These are phyloP conservation scores for Enteromius paludinosus DNA, from an alignment of 2,797 vertebrate species.

Conservation along the genomic window DNA sequence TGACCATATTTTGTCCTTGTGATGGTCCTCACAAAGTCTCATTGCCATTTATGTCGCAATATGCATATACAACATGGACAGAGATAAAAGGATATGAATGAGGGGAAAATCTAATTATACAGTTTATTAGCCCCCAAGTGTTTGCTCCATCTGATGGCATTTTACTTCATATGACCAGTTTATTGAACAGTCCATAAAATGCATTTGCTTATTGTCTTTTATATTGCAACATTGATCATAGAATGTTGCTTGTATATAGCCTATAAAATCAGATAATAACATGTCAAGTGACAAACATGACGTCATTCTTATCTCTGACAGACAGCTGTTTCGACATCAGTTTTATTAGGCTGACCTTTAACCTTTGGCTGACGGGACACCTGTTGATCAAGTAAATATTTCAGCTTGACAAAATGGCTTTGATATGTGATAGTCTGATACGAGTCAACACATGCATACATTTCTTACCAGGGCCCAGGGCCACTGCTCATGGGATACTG, in stretches of 20 bases:
- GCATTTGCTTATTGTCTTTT: background rate
- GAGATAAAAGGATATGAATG: constrained; percentile 3
- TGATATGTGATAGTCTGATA: constrained; percentile 39
- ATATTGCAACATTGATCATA: too few species aligned
- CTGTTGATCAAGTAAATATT: constrained; percentile 24
- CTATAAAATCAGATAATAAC: too few species aligned
- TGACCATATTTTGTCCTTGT: constrained; percentile 56
- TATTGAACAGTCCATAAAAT: background rate
- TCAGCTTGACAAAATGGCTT: constrained; percentile 15
- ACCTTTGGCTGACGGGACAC: constrained; percentile 22
- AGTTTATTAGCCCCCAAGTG: background rate
- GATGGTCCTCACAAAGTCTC: constrained; percentile 52
- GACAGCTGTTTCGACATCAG: constrained; percentile 9
- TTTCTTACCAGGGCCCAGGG: background rate
- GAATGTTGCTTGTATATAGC: too few species aligned
- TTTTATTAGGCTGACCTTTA: constrained; percentile 27
- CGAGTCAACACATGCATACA: background rate
- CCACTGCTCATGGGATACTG: background rate
- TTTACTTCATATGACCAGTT: background rate
- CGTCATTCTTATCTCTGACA: background rate
- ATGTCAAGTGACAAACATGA: background rate
- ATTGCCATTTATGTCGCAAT: constrained; percentile 77
- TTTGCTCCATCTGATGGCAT: background rate
- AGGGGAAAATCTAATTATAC: background rate
- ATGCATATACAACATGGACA: background rate